A percentile compares a stretch with the other conserved stretches of the same genome.
phyloP scores from a whole-genome alignment of 2,113 vertebrate species.

The Origma solitaria region DNA sequence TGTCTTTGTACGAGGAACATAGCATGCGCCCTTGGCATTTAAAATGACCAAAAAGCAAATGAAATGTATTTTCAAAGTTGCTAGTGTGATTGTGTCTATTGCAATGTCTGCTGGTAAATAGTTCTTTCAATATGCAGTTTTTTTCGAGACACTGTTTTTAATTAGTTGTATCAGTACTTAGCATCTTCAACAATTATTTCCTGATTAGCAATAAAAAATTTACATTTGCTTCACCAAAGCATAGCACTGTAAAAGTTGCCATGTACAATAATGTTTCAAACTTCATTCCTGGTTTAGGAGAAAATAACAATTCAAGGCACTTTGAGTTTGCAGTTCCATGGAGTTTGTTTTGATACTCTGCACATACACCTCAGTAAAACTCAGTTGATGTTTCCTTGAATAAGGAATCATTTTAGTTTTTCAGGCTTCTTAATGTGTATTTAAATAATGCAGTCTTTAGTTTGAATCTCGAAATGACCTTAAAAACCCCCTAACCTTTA shows the following conservation, averaged over 20 bases:
- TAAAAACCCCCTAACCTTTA: neutral
- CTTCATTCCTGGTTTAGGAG: neutral
- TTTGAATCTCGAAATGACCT: neutral
- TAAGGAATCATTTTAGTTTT: neutral
- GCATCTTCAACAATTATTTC: slow-evolving; percentile 34
- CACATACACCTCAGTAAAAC: neutral
- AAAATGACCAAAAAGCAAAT: neutral
- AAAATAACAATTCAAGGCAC: neutral
- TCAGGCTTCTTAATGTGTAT: neutral
- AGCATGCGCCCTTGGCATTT: neutral
- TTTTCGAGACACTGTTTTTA: neutral
- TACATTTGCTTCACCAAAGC: neutral
- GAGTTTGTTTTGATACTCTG: neutral
- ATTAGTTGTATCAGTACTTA: slow-evolving; percentile 63
- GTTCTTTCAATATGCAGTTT: neutral
- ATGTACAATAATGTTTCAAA: neutral
- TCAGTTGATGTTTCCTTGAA: neutral
- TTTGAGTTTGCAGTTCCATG: neutral
- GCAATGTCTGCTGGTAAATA: neutral
- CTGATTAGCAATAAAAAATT: slow-evolving; percentile 26
- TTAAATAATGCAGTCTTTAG: neutral
- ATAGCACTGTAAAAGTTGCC: neutral
- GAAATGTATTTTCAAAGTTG: neutral
- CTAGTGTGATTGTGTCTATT: neutral
- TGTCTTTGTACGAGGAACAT: neutral